Base-by-base conservation (phyloP, 2,888 invertebrate genomes). In the Dusona sp. region DNA sequence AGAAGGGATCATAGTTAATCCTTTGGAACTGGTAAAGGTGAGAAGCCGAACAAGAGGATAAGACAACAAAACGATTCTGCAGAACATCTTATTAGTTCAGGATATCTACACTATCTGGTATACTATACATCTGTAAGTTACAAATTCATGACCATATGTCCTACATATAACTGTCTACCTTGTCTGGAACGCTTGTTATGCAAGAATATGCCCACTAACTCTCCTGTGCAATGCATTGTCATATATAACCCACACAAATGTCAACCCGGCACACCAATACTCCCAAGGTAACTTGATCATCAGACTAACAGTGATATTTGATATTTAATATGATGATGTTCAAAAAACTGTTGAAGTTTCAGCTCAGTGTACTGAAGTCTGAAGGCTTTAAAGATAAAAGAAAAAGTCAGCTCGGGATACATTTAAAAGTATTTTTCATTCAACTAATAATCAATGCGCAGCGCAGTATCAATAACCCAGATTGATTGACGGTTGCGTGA, bases 101-200 rank as follows among this genome's bases (percentile, higher is more conserved):
- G 57, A 48, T 57, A 72, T 33, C 72, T 54, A 45, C 54, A 48
- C 64, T 42, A 45, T 64, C 64, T 25, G 64, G 51, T 48, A 42
- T 54, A 68, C 51, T 54, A 61, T 61, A 29, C 25, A 19, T 22
- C n/a, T 51, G 29, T n/a, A 16, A 51, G 33, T 25, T 29, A 45
- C 29, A 9, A 33, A 72, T 33, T n/a, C 51, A 48, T n/a, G n/a
- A 33, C 64, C 75, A 64, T 16, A 19, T 38, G 29, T 29, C 36
- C 36, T 78, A 78, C 67, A 51, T 19, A 61, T 33, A 48, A 36
- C 64, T 57, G 54, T 54, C 67, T 38, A 33, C 9, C 29, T 72
- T 36, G 70, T 61, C 36, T 70, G 70, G 61, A 72, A 61, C 72
- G 72, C 64, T 33, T 48, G 57, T 79, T 57, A 77, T 77, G 65